These are phyloP conservation scores for Gymnorhina tibicen DNA, from an alignment of 2,113 vertebrate species.

Conservation along the genomic window DNA sequence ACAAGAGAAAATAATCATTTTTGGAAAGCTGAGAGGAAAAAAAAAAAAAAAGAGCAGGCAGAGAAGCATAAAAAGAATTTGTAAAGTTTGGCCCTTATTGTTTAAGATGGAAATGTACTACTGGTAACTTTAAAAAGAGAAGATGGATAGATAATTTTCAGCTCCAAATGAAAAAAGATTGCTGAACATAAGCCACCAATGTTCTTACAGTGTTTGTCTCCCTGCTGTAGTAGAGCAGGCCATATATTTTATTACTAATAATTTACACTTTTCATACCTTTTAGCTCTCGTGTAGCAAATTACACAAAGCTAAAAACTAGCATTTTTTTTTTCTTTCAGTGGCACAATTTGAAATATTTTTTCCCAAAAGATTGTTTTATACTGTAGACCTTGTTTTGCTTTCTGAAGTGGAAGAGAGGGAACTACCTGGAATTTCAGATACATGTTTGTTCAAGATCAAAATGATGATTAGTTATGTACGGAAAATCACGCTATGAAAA, in stretches of 20 bases:
- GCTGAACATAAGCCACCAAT: not conserved
- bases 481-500: not conserved
- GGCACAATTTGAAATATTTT: slow-evolving; percentile 3
- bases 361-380: not conserved
- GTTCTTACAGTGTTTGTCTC: not conserved
- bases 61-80: not conserved
- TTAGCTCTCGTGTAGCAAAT: slow-evolving; percentile 22
- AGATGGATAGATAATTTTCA: not conserved
- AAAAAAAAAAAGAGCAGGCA: not conserved
- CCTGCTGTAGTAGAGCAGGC: not conserved
- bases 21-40: not conserved
- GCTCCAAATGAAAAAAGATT: not conserved
- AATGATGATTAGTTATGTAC: not conserved
- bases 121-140: not conserved
- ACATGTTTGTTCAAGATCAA: not conserved
- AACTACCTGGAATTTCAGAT: slow-evolving; percentile 2
- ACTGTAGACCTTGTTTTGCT: not conserved
- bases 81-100: not conserved
- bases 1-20: not conserved
- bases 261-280: slow-evolving; percentile 27
- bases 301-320: slow-evolving; percentile 8
- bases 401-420: not conserved
- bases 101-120: not conserved
- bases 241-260: slow-evolving; percentile 9
- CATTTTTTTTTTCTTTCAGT: not conserved